Conservation (phyloP, 92 coral and sea anemone species). For the Pocillopora grandis region DNA sequence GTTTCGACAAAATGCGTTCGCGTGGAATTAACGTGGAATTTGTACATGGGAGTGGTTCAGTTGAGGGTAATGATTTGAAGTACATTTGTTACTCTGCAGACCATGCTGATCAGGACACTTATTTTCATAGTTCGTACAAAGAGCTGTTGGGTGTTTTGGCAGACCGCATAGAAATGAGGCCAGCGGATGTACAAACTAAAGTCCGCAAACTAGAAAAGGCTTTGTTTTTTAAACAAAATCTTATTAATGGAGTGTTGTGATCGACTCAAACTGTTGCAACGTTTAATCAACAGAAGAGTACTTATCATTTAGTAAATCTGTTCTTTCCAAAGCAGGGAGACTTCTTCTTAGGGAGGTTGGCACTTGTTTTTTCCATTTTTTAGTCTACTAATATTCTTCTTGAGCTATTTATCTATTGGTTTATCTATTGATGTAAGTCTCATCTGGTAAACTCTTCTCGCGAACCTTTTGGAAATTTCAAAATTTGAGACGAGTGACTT, state of each 20-base stretch:
- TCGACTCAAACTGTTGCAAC: background rate
- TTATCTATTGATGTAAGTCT: no score
- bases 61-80: background rate
- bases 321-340: no score
- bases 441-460: no score
- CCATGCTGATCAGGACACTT: background rate
- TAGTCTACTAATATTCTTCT: no score
- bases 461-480: no score
- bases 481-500: no score
- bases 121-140: constrained; percentile 35
- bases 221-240: background rate
- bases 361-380: no score
- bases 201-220: constrained; percentile 20
- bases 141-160: constrained; percentile 57
- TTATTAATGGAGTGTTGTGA: background rate
- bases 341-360: no score
- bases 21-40: constrained; percentile 29
- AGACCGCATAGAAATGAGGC: constrained; percentile 49
- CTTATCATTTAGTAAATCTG: no score
- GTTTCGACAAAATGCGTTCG: constrained; percentile 26
- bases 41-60: background rate
- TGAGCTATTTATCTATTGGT: no score
- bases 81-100: constrained; percentile 20
- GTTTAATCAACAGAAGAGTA: no score
- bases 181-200: constrained; percentile 9